Evolutionary conservation across 2,113 vertebrate species (phyloP).

Genomic region (Xerus inauris): DNA sequence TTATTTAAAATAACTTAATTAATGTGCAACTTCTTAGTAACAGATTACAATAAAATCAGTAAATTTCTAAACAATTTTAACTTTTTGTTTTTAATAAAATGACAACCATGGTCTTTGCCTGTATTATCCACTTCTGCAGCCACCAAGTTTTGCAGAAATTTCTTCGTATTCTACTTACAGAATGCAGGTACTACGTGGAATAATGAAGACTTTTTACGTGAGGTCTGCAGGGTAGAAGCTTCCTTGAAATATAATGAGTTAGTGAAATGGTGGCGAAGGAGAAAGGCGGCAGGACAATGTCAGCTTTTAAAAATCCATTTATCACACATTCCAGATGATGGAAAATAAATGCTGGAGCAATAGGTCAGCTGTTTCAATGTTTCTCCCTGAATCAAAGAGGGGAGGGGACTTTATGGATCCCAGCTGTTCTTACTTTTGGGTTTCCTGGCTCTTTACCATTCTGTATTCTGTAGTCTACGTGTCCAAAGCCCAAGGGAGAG

Average conservation of each 20-base stretch:
- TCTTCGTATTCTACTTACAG: background rate
- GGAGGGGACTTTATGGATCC: constrained; percentile 78
- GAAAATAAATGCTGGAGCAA: constrained; percentile 32
- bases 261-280: constrained; percentile 47
- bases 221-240: background rate
- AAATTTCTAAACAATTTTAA: background rate
- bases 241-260: constrained; percentile 61
- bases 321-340: background rate
- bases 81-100: constrained; percentile 45
- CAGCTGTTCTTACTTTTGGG: constrained; percentile 84
- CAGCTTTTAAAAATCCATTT: constrained; percentile 45
- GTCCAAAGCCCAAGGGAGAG: background rate
- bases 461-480: constrained; percentile 61
- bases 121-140: background rate
- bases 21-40: constrained; percentile 43
- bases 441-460: constrained; percentile 81
- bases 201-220: background rate
- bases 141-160: constrained; percentile 39
- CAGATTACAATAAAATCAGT: background rate
- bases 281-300: constrained; percentile 57
- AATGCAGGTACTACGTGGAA: background rate
- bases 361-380: constrained; percentile 63
- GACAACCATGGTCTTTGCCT: background rate
- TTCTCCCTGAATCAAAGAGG: constrained; percentile 67
- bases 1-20: constrained; percentile 42